Conservation (phyloP, 2,797 vertebrate genomes). For the Cirrhinus molitorella region DNA sequence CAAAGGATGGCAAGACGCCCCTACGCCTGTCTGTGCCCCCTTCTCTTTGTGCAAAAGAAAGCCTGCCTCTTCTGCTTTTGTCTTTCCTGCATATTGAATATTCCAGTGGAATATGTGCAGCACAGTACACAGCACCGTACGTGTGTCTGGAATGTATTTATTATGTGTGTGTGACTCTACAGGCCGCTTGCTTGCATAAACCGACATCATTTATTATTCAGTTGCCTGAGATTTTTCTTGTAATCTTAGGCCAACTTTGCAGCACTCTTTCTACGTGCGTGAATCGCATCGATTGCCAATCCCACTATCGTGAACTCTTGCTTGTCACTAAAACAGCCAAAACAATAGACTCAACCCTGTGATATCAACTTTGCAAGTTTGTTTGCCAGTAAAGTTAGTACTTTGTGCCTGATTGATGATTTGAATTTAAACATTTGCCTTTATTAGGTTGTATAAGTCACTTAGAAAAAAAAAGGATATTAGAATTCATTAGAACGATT, state of each 20-base stretch:
- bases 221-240: slow-evolving; percentile 57
- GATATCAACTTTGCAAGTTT: neutral
- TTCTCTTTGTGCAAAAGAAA: slow-evolving; percentile 50
- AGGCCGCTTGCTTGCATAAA: slow-evolving; percentile 55
- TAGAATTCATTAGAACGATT: neutral
- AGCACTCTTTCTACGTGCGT: slow-evolving; percentile 22
- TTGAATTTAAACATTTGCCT: neutral
- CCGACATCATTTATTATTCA: slow-evolving; percentile 72
- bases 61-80: slow-evolving; percentile 55
- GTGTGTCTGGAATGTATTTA: slow-evolving; percentile 38
- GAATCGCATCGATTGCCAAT: slow-evolving; percentile 24
- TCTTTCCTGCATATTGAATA: slow-evolving; percentile 56
- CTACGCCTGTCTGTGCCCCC: slow-evolving; percentile 57
- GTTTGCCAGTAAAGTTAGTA: neutral
- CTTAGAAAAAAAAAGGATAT: neutral
- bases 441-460: neutral
- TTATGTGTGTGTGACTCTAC: slow-evolving; percentile 35
- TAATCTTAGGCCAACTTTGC: slow-evolving; percentile 62
- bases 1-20: slow-evolving; percentile 52
- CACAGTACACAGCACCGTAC: slow-evolving; percentile 28
- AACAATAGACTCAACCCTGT: neutral
- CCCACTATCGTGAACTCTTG: slow-evolving; percentile 33
- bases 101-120: slow-evolving; percentile 48
- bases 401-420: neutral
- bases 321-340: slow-evolving; percentile 34